A percentile compares a stretch with the other conserved stretches of the same genome.
Evolutionary conservation across 2,888 invertebrate genomes (phyloP).

Genomic region (Aricia artaxerxes): DNA sequence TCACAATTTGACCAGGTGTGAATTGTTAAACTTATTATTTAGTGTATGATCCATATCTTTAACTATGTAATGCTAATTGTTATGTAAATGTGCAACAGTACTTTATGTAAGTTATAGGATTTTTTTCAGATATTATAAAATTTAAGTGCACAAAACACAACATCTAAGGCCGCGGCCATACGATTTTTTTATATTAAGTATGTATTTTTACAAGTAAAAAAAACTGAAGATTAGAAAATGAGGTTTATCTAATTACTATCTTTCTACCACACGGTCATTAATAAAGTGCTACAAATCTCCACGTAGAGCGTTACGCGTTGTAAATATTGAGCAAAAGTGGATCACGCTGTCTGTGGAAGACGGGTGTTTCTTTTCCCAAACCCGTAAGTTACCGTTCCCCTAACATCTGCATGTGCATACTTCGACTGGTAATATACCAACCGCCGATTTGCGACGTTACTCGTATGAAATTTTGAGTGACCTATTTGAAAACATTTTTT

Average conservation of each 20-base stretch:
- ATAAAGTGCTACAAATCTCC: not conserved
- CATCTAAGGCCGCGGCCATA: not conserved
- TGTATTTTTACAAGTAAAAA: too few relatives aligned
- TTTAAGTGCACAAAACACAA: not conserved
- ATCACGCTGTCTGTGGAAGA: constrained; percentile 51
- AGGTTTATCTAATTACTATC: not conserved
- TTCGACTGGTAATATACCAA: constrained; percentile 35
- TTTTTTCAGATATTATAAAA: not conserved
- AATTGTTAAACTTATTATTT: constrained; percentile 17
- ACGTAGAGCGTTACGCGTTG: constrained; percentile 3
- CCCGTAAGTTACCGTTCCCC: constrained; percentile 61
- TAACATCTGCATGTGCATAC: constrained; percentile 64
- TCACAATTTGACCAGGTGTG: constrained; percentile 13
- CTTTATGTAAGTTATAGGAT: not conserved
- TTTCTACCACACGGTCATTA: not conserved
- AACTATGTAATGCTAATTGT: not conserved
- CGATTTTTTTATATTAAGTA: not conserved
- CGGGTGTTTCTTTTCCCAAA: constrained; percentile 43
- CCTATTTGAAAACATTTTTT: not conserved
- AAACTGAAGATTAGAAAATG: not conserved
- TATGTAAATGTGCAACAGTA: not conserved
- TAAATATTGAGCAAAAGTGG: constrained; percentile 30
- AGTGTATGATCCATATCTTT: not conserved
- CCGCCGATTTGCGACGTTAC: constrained; percentile 12
- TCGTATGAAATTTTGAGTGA: not conserved